Evolutionary conservation across 2,797 vertebrate species (phyloP).

Genomic region (Sphenopsis melanotis): DNA sequence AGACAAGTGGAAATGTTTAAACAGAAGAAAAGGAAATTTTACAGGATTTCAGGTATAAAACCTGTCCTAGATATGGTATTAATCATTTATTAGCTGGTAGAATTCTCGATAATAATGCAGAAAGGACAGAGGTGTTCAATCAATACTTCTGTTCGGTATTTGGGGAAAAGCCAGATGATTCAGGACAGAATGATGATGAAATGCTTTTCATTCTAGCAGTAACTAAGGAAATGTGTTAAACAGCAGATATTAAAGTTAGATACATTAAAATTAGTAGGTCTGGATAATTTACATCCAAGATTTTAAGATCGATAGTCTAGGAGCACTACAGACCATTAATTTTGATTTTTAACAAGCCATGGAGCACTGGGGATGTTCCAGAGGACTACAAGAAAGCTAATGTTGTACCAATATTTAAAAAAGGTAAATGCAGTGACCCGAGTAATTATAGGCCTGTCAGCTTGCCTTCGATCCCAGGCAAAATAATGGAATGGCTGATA

Average conservation of each 20-base stretch:
- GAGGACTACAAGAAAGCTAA: constrained; percentile 42
- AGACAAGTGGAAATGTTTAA: background rate
- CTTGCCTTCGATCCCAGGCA: constrained; percentile 45
- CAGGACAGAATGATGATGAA: constrained; percentile 55
- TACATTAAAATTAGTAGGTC: constrained; percentile 56
- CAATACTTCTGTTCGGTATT: constrained; percentile 26
- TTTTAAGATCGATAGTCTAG: constrained; percentile 51
- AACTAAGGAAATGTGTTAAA: constrained; percentile 52
- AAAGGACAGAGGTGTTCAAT: constrained; percentile 4
- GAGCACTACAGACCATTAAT: constrained; percentile 52
- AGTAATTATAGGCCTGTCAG: constrained; percentile 64
- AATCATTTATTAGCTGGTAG: background rate
- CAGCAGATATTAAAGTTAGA: constrained; percentile 38
- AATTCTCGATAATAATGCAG: background rate
- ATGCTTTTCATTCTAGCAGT: constrained; percentile 21
- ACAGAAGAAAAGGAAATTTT: background rate
- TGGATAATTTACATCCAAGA: constrained; percentile 47
- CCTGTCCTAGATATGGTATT: background rate
- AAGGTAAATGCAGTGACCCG: constrained; percentile 53
- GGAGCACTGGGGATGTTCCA: constrained; percentile 44
- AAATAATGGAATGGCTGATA: constrained; percentile 57
- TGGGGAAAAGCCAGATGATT: constrained; percentile 48
- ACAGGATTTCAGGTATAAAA: background rate
- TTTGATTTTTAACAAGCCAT: constrained; percentile 62
- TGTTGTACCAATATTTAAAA: constrained; percentile 63